Conservation (phyloP, 2,888 invertebrate genomes). For the Dilophus febrilis region DNA sequence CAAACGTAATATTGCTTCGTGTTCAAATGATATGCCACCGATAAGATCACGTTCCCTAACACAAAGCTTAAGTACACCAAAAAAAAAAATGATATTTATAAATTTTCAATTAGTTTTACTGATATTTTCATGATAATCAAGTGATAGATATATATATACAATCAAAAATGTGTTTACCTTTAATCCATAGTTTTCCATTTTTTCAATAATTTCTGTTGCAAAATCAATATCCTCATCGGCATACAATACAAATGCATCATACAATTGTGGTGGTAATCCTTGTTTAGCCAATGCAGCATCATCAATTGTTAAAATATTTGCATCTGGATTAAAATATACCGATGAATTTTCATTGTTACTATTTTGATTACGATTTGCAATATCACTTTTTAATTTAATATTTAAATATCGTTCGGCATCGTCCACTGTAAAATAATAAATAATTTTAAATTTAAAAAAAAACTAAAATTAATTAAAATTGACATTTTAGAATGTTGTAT, state of each 20-base stretch:
- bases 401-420: conserved; percentile 3
- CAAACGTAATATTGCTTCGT: conserved; percentile 51
- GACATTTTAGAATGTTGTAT: no score
- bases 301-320: conserved; percentile 31
- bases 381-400: neutral
- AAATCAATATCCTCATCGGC: conserved; percentile 56
- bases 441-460: no score
- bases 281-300: conserved; percentile 33
- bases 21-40: conserved; percentile 50
- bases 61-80: conserved; percentile 40
- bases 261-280: conserved; percentile 39
- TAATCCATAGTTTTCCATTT: conserved; percentile 44
- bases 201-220: conserved; percentile 43
- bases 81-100: neutral
- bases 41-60: conserved; percentile 55
- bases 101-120: neutral
- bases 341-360: neutral
- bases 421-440: conserved; percentile 4
- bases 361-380: neutral
- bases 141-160: neutral
- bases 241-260: conserved; percentile 64
- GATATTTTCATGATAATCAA: neutral
- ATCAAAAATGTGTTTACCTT: conserved; percentile 35
- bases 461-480: no score
- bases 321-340: neutral